phyloP scores from a whole-genome alignment of 2,113 vertebrate species.

The Serilophus lunatus region DNA sequence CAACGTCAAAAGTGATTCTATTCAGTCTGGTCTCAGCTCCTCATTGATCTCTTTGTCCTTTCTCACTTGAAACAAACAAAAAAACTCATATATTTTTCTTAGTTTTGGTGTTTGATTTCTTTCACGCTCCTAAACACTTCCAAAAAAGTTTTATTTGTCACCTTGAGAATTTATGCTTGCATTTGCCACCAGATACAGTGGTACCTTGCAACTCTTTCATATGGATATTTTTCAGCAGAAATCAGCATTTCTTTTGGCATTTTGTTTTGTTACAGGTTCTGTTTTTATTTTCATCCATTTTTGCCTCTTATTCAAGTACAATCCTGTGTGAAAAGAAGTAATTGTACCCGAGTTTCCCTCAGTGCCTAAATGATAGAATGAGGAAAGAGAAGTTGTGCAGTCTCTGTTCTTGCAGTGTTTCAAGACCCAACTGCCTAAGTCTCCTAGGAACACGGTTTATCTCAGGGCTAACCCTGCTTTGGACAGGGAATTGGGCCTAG shows the following conservation, averaged over 20 bases:
- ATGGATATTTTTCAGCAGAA: not conserved
- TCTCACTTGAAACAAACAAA: not conserved
- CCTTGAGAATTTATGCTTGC: not conserved
- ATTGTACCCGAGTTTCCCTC: not conserved
- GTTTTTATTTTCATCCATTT: not conserved
- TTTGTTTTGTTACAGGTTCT: not conserved
- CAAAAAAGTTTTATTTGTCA: not conserved
- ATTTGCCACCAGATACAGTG: not conserved
- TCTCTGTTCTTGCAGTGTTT: not conserved
- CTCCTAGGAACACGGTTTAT: not conserved
- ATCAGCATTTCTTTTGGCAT: not conserved
- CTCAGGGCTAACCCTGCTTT: not conserved
- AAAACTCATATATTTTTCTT: not conserved
- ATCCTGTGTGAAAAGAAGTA: not conserved
- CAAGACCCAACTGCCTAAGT: not conserved
- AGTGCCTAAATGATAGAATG: not conserved
- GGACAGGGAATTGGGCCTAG: not conserved
- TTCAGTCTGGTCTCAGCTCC: not conserved
- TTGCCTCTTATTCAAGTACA: not conserved
- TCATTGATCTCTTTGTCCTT: slow-evolving; percentile 42
- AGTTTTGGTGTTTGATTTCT: not conserved
- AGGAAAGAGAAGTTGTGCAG: not conserved
- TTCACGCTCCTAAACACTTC: not conserved
- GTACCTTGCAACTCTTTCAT: not conserved
- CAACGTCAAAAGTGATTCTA: not conserved